These are phyloP conservation scores for Timandra comae DNA, from an alignment of 2,888 invertebrate genomes.

Conservation along the genomic window DNA sequence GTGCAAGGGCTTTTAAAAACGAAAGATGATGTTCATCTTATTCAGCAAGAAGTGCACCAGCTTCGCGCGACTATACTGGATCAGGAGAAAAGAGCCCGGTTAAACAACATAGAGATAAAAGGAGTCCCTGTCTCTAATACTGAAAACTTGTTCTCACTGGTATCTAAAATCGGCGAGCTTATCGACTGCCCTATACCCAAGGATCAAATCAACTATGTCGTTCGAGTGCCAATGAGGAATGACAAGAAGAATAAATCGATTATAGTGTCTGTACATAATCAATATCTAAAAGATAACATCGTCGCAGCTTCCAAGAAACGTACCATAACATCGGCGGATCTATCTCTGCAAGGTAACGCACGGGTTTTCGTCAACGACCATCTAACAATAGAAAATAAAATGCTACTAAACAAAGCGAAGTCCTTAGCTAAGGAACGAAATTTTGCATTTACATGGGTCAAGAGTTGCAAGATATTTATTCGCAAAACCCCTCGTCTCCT, in stretches of 20 bases:
- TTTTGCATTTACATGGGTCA: too few relatives aligned
- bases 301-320: constrained; percentile 11
- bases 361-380: constrained; percentile 19
- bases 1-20: too few relatives aligned
- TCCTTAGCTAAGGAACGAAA: too few relatives aligned
- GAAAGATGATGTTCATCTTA: too few relatives aligned
- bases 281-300: constrained; percentile 19
- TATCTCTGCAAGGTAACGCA: constrained; percentile 11
- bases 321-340: constrained; percentile 4
- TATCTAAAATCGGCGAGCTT: constrained; percentile 5
- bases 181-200: constrained; percentile 6
- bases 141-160: constrained; percentile 8
- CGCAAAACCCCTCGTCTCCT: too few relatives aligned
- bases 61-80: constrained; percentile 1
- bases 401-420: too few relatives aligned
- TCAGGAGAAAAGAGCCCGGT: constrained; percentile 4
- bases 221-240: constrained; percentile 9
- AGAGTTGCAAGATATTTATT: too few relatives aligned
- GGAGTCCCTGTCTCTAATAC: constrained; percentile 4
- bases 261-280: constrained; percentile 13
- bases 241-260: constrained; percentile 8
- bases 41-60: too few relatives aligned
- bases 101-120: constrained; percentile 3
- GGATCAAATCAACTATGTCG: constrained; percentile 12
- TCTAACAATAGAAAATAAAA: too few relatives aligned